These are phyloP conservation scores for Eupithecia centaureata DNA, from an alignment of 2,888 invertebrate genomes.

Conservation along the genomic window DNA sequence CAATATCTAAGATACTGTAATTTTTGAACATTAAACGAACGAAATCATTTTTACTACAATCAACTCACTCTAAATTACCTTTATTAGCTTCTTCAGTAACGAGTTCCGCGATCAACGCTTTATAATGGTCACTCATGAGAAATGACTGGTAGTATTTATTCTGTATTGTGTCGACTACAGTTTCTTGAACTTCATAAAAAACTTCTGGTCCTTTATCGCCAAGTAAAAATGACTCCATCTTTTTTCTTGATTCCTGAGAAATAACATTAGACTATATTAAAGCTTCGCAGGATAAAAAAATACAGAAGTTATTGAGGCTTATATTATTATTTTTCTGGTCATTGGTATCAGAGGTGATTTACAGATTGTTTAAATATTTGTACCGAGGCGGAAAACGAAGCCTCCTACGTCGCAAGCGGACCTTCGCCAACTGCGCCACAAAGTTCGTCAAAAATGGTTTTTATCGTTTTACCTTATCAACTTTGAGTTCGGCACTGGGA, in stretches of 20 bases:
- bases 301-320: background rate
- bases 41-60: background rate
- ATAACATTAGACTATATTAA: background rate
- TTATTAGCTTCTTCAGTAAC: conserved; percentile 84
- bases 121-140: conserved; percentile 93
- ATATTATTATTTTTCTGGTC: background rate
- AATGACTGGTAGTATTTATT: conserved; percentile 96
- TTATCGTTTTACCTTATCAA: conserved; percentile 85
- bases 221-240: conserved; percentile 93
- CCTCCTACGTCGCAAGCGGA: no score
- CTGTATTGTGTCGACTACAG: conserved; percentile 90
- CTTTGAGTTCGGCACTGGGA: conserved; percentile 91
- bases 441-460: no score
- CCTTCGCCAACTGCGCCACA: no score
- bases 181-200: conserved; percentile 93
- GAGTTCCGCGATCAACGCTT: conserved; percentile 87
- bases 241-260: conserved; percentile 86
- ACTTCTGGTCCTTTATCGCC: conserved; percentile 95
- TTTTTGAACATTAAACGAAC: background rate
- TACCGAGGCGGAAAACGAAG: no score
- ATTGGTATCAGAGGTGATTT: no score
- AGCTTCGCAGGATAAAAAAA: background rate
- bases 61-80: conserved; percentile 55
- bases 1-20: background rate
- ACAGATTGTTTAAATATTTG: no score